Evolutionary conservation across 1,140 invertebrate species (phyloP), one percentile per base, ranked within the genome.

Genomic region (Calephelis nemesis): DNA sequence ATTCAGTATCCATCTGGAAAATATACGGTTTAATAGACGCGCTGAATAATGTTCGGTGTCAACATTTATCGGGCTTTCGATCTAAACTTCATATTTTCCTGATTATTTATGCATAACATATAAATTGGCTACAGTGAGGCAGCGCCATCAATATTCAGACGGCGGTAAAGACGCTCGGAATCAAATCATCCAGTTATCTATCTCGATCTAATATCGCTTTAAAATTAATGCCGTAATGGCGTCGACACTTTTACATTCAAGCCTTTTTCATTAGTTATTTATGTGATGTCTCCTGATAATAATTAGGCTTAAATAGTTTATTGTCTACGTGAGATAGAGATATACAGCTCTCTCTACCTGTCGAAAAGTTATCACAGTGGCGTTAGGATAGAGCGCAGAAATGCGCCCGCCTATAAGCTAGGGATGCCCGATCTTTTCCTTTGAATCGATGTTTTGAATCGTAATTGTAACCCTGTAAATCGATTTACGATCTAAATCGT

Each of bases 61-160:
- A 85, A 83, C 81, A 82, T 83, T 85, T 85, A 85, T 79, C 75
- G 74, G 69, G 72, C 71, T 76, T 83, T 75, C 74, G 80, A 82
- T 82, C 81, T 83, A 79, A 77, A 70, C 74, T 76, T 75, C 76
- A 81, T 82, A 86, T 86, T 64, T 85, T 84, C 83, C 74, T 73
- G 76, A 87, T 85, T 87, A 87, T 81, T 89, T 87, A 90, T 87
- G 83, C 82, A 87, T 89, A 82, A 88, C 87, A 81, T 81, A 89
- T 78, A 91, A 85, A 91, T 91, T 89, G 87, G 82, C 76, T 84
- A 74, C 71, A 79, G 79, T 60, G 58, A 60, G 42, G 58, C 75
- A 74, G 74, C 73, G 77, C 78, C 83, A 88, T 90, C 81, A 89
- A 89, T 90, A 90, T 87, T 87, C 88, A 86, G 80, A 69, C 70